phyloP scores from a whole-genome alignment of 2,797 vertebrate genomes.

The Enteromius paludinosus region DNA sequence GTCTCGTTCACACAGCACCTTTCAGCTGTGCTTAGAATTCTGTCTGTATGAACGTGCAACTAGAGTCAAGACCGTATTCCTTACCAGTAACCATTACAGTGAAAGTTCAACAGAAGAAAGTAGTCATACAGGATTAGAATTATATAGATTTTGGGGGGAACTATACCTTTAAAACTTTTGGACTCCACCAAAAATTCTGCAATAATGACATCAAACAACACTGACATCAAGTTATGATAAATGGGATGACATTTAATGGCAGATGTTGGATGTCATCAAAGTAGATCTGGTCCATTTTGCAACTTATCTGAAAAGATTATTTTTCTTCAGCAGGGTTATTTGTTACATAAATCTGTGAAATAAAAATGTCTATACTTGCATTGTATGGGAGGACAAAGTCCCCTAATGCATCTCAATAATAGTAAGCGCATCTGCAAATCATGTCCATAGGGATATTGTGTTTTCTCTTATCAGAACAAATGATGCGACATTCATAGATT shows the following conservation, averaged over 20 bases:
- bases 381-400: conserved; percentile 12
- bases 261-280: not conserved
- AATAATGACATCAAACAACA: not conserved
- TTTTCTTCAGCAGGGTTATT: conserved; percentile 1
- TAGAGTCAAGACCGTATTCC: too few species aligned
- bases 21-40: too few species aligned
- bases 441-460: conserved; percentile 12
- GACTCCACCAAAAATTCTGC: not conserved
- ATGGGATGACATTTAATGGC: not conserved
- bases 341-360: conserved; percentile 13
- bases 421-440: conserved; percentile 11
- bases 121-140: not conserved
- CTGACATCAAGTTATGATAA: not conserved
- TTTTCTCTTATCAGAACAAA: conserved; percentile 22
- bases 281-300: conserved; percentile 63
- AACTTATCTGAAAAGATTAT: not conserved
- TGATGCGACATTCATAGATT: conserved; percentile 18
- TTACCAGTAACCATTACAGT: too few species aligned
- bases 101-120: not conserved
- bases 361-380: conserved; percentile 10
- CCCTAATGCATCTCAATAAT: conserved; percentile 18
- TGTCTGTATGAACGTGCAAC: too few species aligned
- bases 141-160: not conserved
- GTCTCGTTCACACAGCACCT: too few species aligned
- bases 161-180: not conserved